Conservation (phyloP, 2,113 vertebrate species). For the Peromyscus leucopus region DNA sequence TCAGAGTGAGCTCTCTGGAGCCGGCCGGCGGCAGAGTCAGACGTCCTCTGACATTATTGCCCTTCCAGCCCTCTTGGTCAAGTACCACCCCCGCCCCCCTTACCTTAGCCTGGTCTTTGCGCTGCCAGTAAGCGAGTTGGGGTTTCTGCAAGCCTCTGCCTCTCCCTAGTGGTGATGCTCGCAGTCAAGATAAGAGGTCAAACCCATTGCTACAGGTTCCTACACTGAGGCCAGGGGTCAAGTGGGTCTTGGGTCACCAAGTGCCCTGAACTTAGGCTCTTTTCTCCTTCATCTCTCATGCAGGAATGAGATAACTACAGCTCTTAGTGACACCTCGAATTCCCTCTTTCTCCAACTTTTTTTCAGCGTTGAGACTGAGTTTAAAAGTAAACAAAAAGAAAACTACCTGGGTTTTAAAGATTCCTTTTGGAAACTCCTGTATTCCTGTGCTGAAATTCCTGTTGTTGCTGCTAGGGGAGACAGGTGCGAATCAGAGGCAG, state of each 20-base stretch:
- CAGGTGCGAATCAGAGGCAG: rapidly evolving
- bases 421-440: background rate
- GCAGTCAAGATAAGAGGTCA: constrained; percentile 22
- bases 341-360: background rate
- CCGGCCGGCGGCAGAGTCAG: background rate
- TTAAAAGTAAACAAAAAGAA: background rate
- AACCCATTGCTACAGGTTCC: constrained; percentile 78
- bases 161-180: constrained; percentile 76
- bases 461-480: background rate
- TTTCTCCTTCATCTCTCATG: rapidly evolving
- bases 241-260: background rate
- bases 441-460: background rate
- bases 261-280: background rate
- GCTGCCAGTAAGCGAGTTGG: background rate
- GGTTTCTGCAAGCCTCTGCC: constrained; percentile 66
- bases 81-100: background rate
- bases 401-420: background rate
- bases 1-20: background rate
- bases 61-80: background rate
- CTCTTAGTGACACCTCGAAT: background rate
- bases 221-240: constrained; percentile 70
- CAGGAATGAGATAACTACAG: background rate
- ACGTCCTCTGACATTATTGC: background rate
- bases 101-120: background rate
- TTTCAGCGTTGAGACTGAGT: background rate